phyloP scores from a whole-genome alignment of 2,888 invertebrate genomes.

The Drosophila imparisetae region DNA sequence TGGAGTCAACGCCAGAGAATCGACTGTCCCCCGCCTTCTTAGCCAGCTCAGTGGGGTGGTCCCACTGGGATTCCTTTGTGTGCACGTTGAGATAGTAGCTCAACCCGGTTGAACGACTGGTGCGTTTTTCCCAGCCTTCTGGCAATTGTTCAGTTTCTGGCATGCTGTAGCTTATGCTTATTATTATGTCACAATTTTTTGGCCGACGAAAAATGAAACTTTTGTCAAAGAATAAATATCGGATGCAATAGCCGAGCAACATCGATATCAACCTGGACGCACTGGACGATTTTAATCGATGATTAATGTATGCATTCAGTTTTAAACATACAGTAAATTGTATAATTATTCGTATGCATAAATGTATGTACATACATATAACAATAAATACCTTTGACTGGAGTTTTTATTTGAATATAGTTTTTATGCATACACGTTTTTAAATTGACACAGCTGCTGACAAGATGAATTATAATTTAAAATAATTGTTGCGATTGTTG shows the following conservation, averaged over 20 bases:
- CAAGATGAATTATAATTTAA: constrained; percentile 12
- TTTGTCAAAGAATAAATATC: constrained; percentile 11
- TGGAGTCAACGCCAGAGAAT: constrained; percentile 85
- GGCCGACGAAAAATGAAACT: constrained; percentile 7
- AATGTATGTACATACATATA: constrained; percentile 3
- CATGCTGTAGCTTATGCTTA: constrained; percentile 57
- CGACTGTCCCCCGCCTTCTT: constrained; percentile 67
- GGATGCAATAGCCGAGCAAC: constrained; percentile 26
- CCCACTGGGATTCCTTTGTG: constrained; percentile 99
- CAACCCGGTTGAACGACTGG: constrained; percentile 87
- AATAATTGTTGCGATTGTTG: constrained; percentile 15
- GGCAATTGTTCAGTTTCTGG: constrained; percentile 88
- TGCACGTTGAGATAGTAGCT: constrained; percentile 97
- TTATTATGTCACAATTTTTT: neutral
- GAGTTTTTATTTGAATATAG: neutral
- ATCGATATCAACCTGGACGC: constrained; percentile 3
- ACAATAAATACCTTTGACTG: constrained; percentile 4
- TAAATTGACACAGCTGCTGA: constrained; percentile 2
- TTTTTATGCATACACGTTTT: neutral
- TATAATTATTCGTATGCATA: constrained; percentile 25
- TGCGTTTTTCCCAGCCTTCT: constrained; percentile 92
- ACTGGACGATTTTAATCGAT: constrained; percentile 2
- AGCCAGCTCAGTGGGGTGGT: constrained; percentile 89
- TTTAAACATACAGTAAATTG: constrained; percentile 20
- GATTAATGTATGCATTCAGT: constrained; percentile 11